Evolutionary conservation across 2,113 vertebrate species (phyloP).

Genomic region (Sterrhoptilus dennistouni): DNA sequence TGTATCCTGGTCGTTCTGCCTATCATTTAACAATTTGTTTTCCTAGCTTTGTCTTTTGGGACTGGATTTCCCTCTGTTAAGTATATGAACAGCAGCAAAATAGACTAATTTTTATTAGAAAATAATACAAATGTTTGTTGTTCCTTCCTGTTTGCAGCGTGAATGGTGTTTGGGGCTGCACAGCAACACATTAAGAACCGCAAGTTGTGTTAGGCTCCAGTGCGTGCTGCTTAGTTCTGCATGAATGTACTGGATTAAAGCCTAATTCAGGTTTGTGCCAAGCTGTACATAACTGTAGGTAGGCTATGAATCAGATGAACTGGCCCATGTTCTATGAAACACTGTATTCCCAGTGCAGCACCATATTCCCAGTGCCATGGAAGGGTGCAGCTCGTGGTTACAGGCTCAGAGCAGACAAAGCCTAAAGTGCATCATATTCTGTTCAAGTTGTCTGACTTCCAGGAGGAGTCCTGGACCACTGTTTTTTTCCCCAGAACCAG

Average conservation of each 20-base stretch:
- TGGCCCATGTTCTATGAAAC: not conserved
- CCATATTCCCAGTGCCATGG: not conserved
- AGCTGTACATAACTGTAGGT: not conserved
- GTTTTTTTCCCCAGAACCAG: not conserved
- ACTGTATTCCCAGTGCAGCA: not conserved
- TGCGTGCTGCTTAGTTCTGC: not conserved
- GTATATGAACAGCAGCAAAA: not conserved
- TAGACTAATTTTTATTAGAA: not conserved
- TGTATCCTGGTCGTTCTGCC: not conserved
- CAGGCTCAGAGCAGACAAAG: not conserved
- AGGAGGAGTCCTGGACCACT: not conserved
- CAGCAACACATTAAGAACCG: not conserved
- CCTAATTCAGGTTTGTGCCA: not conserved
- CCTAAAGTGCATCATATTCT: not conserved
- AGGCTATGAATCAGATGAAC: not conserved
- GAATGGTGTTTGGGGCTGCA: not conserved
- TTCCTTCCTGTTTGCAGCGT: not conserved
- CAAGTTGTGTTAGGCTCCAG: not conserved
- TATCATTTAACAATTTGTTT: not conserved
- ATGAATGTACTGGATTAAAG: not conserved
- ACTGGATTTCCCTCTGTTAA: not conserved
- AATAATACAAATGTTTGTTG: not conserved
- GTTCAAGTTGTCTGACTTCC: not conserved
- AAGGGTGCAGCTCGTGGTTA: not conserved
- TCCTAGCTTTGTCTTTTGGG: not conserved